Conservation (phyloP, 1,140 invertebrate genomes). For the Lutraria rhynchaena region DNA sequence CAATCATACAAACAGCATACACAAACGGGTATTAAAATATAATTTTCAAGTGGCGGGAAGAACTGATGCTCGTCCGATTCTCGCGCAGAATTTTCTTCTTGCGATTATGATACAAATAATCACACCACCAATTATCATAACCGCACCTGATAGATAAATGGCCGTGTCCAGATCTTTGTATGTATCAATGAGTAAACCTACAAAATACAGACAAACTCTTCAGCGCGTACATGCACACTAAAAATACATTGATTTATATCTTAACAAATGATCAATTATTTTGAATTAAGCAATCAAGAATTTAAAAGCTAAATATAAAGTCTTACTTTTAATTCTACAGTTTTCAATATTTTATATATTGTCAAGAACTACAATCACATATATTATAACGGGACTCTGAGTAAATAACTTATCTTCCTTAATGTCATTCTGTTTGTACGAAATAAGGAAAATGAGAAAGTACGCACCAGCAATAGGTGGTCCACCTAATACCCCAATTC, state of each 20-base stretch:
- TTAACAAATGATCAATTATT: neutral
- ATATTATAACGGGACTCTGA: no score
- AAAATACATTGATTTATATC: neutral
- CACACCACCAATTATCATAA: conserved; percentile 19
- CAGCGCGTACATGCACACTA: neutral
- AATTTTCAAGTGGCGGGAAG: no score
- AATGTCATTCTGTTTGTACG: no score
- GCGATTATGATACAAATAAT: conserved; percentile 30
- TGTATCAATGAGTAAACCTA: conserved; percentile 43
- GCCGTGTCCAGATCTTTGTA: conserved; percentile 17
- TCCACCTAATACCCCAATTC: conserved; percentile 73
- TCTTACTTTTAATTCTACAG: no score
- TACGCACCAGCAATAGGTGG: conserved; percentile 76
- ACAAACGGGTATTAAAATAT: no score
- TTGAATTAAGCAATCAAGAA: neutral
- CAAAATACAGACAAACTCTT: neutral
- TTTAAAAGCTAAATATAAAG: neutral
- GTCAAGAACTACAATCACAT: neutral
- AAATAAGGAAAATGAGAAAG: neutral
- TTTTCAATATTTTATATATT: neutral
- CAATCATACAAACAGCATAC: no score
- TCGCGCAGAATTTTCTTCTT: conserved; percentile 20
- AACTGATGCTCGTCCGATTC: no score
- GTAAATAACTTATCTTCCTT: no score
- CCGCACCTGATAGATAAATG: conserved; percentile 40